Evolutionary conservation across 2,888 invertebrate genomes (phyloP), one percentile per base, ranked within the genome.

Genomic region (Xanthia togata): DNA sequence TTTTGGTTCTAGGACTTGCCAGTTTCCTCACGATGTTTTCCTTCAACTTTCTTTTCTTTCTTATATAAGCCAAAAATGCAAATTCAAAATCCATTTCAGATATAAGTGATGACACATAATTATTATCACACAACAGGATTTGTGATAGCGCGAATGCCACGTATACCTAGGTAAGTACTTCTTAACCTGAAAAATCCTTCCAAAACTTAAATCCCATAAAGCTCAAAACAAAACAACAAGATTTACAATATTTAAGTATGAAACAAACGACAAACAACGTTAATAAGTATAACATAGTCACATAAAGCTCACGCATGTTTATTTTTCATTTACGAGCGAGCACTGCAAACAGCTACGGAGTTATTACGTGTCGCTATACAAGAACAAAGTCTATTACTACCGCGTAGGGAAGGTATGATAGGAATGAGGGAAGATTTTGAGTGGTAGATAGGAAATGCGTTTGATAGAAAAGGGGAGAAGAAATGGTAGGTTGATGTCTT

Each of bases 321-420:
- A 96, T 96, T 96, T 96, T 96, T 96, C 96, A 96, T 96, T 96
- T 96, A 95, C 94, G 93, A 93, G 91, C 91, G 86, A 90, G 89
- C 82, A 87, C 79, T 84, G 93, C 90, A 93, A 93, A 93, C 92
- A 91, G 77, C 76, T 73, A 78, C 70, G 86, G 75, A 78, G 83
- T 82, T 91, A 92, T 92, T 94, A 93, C 79, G 90, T 92, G 87
- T 90, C 72, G 79, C 60, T 47, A 91, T 92, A 84, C 79, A 77
- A 87, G 87, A 87, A 77, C 78, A 86, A 84, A 88, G 78, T 86
- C 87, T 85, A 88, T 89, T 81, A 72, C 70, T 77, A 71, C 47
- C 60, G 47, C 59, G 26, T 47, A n/a, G 50, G 57, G 44, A 63
- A 50, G 63, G 60, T 76, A 69, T 57, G 31, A 68, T 75, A 71